These are phyloP conservation scores for Agrotis puta DNA, from an alignment of 2,888 invertebrate genomes.

Conservation along the genomic window DNA sequence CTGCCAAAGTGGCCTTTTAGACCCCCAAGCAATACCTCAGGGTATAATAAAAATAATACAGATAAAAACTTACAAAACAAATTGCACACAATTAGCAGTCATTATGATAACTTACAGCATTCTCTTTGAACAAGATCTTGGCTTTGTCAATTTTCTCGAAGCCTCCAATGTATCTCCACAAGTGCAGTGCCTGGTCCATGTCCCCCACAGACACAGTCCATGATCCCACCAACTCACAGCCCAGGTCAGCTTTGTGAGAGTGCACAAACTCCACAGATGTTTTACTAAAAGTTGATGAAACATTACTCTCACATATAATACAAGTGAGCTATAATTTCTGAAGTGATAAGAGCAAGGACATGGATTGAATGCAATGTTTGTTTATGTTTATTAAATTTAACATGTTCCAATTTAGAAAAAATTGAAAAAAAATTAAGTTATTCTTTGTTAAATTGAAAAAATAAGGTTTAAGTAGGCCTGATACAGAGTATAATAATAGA, in stretches of 20 bases:
- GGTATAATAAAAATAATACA: not conserved
- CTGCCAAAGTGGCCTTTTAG: too few species aligned
- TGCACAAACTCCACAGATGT: conserved; percentile 94
- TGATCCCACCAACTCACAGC: conserved; percentile 97
- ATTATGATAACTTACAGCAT: conserved; percentile 89
- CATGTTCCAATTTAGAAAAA: not conserved
- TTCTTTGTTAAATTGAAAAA: too few species aligned
- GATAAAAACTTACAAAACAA: conserved; percentile 2
- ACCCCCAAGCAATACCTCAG: not conserved
- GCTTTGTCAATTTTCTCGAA: conserved; percentile 96
- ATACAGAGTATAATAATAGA: not conserved
- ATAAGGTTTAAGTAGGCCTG: not conserved
- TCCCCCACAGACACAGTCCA: conserved; percentile 99
- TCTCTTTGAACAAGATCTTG: conserved; percentile 92
- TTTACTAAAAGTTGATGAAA: conserved; percentile 90
- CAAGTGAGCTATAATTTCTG: not conserved
- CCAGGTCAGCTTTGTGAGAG: conserved; percentile 93
- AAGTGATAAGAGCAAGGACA: not conserved
- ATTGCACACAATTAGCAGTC: conserved; percentile 1
- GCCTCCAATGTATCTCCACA: conserved; percentile 98
- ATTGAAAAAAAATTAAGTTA: too few species aligned
- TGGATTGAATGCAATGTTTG: conserved; percentile 8
- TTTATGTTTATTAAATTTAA: not conserved
- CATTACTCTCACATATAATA: conserved; percentile 4
- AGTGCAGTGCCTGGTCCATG: conserved; percentile 98